Conservation (phyloP, 2,797 vertebrate species). For the Nyctalus aviator region DNA sequence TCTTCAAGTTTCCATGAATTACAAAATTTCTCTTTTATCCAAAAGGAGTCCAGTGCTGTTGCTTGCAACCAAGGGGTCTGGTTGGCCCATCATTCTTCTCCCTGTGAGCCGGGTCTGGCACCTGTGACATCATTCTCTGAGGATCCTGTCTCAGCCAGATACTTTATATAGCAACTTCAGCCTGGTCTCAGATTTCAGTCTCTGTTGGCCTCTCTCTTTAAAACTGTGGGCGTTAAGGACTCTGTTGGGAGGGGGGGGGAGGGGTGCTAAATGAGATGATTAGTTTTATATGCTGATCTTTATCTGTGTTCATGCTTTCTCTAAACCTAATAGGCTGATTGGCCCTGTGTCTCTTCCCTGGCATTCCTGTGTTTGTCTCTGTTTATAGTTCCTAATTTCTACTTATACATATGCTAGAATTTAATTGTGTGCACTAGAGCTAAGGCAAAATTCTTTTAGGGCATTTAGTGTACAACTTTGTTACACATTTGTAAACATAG, state of each 20-base stretch:
- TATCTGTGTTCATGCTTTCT: neutral
- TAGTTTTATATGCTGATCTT: conserved; percentile 35
- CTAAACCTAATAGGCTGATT: neutral
- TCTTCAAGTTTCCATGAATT: neutral
- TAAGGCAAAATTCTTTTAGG: conserved; percentile 51
- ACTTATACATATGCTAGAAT: neutral
- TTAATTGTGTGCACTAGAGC: neutral
- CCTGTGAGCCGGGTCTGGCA: neutral
- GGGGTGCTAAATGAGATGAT: neutral
- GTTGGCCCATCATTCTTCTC: neutral
- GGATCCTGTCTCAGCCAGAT: neutral
- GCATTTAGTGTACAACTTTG: neutral
- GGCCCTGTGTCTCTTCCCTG: neutral
- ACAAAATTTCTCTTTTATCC: neutral
- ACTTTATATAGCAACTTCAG: neutral
- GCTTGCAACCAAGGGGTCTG: neutral
- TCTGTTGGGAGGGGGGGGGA: neutral
- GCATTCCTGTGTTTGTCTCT: neutral
- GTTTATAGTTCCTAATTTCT: conserved; percentile 52
- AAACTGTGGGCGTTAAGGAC: neutral
- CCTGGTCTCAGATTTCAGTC: neutral
- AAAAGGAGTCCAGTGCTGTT: neutral
- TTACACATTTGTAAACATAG: conserved; percentile 60
- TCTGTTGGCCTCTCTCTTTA: neutral
- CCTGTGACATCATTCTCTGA: neutral